Percentiles rank a stretch among this genome's conserved stretches.
Conservation (phyloP, 2,113 vertebrate species). For the Astur gentilis region DNA sequence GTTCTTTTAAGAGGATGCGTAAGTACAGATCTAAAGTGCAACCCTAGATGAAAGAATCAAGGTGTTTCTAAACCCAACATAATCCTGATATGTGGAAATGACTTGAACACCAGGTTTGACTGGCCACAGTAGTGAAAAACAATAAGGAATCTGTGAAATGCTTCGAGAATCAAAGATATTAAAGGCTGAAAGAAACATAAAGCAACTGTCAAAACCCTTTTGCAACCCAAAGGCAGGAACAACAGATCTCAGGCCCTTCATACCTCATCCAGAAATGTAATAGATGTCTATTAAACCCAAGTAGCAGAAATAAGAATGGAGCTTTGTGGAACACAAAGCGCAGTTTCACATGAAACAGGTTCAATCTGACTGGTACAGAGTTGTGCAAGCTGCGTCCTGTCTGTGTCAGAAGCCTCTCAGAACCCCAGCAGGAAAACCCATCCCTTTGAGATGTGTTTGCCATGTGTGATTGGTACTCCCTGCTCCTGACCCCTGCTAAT, state of each 20-base stretch:
- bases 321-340: neutral
- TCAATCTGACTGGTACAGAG: neutral
- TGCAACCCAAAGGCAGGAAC: neutral
- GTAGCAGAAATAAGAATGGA: neutral
- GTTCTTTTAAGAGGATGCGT: neutral
- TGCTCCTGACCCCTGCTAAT: neutral
- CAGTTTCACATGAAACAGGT: neutral
- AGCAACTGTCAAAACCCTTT: neutral
- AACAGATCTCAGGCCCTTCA: neutral
- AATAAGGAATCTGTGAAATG: neutral
- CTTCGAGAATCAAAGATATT: neutral
- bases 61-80: neutral
- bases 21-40: neutral
- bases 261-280: neutral
- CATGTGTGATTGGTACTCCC: neutral
- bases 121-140: neutral
- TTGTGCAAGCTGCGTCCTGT: neutral
- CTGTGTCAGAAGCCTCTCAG: neutral
- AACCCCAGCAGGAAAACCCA: neutral
- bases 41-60: neutral
- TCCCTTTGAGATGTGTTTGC: neutral
- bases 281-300: neutral
- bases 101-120: neutral
- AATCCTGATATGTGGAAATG: neutral
- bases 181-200: neutral